Base-by-base conservation (phyloP, 2,113 vertebrate genomes). In the Nothoprocta perdicaria region DNA sequence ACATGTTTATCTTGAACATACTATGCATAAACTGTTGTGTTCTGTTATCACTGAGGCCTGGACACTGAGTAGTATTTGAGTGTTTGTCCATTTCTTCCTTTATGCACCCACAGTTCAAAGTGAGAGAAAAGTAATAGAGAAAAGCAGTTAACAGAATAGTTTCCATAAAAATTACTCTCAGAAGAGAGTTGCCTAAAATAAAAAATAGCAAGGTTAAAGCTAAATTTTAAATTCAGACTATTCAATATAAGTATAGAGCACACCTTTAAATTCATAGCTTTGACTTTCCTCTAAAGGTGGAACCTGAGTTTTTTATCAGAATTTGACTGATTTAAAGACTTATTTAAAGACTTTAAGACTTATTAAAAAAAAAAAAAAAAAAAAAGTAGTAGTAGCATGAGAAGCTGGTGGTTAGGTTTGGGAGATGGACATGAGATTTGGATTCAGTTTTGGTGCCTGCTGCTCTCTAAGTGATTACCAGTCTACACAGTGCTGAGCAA, bases 41-140 rank as follows among this genome's bases (percentile, higher is more conserved):
- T 73, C 38, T 84, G 74, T 45, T 67, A 75, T 52, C 27, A 60
- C 10, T 57, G 16, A n/a, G n/a, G 14, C 62, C 17, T 19, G 35
- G 60, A 62, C 8, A 14, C 60, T 24, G 29, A 75, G 74, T 87
- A 0, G 0, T 46, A 43, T 3, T 45, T 48, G 8, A 11, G 14
- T 66, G 9, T 45, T 84, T 52, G 78, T 91, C 29, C 74, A 2
- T 78, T 89, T 71, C n/a, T 66, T 89, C 35, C 21, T 2, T 14
- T 17, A 41, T 14, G 53, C 23, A 9, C 61, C 88, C 66, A 31
- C 10, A 41, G 6, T 40, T 8, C 1, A 3, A 86, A 80, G 45
- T 18, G 14, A 69, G 2, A 7, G 33, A 52, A 57, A 55, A 57
- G 9, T 6, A 24, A 8, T 73, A 35, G 76, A 83, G 7, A 69